Evolutionary conservation across 2,888 invertebrate genomes (phyloP).

Genomic region (Gymnosoma rotundatum): DNA sequence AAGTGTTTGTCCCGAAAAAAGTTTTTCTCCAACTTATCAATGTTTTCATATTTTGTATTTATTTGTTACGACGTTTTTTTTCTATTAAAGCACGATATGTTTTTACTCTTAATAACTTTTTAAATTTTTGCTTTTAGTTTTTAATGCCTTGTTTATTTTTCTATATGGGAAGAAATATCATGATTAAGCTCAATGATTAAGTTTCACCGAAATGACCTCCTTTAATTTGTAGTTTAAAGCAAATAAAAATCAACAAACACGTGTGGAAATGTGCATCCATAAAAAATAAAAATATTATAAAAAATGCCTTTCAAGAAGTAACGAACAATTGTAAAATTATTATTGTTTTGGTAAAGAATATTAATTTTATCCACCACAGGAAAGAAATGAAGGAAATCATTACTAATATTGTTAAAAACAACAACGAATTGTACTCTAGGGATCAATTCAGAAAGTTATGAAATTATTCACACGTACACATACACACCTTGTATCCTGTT

Average conservation of each 20-base stretch:
- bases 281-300: neutral
- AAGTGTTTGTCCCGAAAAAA: neutral
- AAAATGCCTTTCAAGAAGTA: conserved; percentile 1
- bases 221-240: conserved; percentile 20
- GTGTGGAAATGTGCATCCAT: neutral
- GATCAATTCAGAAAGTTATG: too few species aligned
- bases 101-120: conserved; percentile 25
- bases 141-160: neutral
- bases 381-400: conserved; percentile 28
- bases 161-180: conserved; percentile 47
- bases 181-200: conserved; percentile 61
- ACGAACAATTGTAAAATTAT: conserved; percentile 21
- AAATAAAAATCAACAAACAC: neutral
- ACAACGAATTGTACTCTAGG: neutral
- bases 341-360: conserved; percentile 2
- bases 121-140: neutral
- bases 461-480: too few species aligned
- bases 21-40: neutral
- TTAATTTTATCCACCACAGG: neutral
- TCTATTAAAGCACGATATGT: conserved; percentile 48
- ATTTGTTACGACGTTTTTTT: too few species aligned
- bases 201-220: conserved; percentile 61
- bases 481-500: too few species aligned
- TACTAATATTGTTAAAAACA: conserved; percentile 13
- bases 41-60: too few species aligned